phyloP scores from a whole-genome alignment of 2,797 vertebrate genomes.

The Hippocampus kuda region DNA sequence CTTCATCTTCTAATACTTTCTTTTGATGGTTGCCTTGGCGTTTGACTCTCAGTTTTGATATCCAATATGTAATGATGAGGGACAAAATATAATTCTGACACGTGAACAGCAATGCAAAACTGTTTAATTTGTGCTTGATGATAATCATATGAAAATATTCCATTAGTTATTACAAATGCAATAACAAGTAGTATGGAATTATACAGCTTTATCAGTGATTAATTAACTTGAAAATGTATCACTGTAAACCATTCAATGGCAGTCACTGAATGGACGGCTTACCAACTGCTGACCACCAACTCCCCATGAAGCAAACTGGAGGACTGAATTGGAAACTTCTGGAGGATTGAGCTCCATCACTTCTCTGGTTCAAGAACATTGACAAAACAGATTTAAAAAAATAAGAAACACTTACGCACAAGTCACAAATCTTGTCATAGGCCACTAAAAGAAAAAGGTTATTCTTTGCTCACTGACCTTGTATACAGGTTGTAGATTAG shows the following conservation, averaged over 20 bases:
- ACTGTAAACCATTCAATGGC: background rate
- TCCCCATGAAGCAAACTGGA: slow-evolving; percentile 72
- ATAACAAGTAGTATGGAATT: too few species aligned
- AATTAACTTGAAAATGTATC: background rate
- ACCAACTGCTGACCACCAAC: slow-evolving; percentile 65
- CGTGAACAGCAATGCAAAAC: too few species aligned
- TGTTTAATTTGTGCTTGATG: too few species aligned
- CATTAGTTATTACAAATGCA: too few species aligned
- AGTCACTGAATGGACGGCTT: slow-evolving; percentile 20
- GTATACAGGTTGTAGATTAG: slow-evolving; percentile 66
- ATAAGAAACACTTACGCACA: background rate
- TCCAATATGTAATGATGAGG: too few species aligned
- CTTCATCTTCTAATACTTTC: too few species aligned
- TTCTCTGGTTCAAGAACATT: slow-evolving; percentile 44
- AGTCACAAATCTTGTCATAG: background rate
- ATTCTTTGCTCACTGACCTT: slow-evolving; percentile 39
- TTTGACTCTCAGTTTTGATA: too few species aligned
- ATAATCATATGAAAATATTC: too few species aligned
- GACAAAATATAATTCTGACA: too few species aligned
- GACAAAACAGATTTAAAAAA: background rate
- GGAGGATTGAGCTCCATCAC: slow-evolving; percentile 68
- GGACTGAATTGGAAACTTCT: slow-evolving; percentile 63
- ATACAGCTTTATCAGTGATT: too few species aligned
- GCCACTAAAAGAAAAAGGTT: background rate
- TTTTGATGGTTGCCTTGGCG: too few species aligned